Base-by-base conservation (phyloP, 1,140 invertebrate species). In the Philotrypesis tridentata region DNA sequence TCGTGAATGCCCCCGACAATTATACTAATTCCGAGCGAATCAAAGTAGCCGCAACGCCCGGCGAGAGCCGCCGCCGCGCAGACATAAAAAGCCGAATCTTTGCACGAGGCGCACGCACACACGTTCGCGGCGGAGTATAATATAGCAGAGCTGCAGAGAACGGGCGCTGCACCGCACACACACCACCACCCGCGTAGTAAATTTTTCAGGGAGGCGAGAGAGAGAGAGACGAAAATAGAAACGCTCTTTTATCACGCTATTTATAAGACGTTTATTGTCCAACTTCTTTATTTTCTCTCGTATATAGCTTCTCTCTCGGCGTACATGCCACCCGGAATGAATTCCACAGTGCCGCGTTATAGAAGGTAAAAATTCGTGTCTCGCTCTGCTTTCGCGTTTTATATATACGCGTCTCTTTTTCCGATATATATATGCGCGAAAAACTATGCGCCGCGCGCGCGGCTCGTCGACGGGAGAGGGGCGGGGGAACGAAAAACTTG, bases 1-100 rank as follows among this genome's bases (percentile, higher is more conserved):
- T 43, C 76, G 21, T 40, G 65, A 78, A 68, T 78, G 48, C 43
- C 70, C 9, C 1, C n/a, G 67, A 72, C 78, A 73, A 80, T 80
- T 80, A 80, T 43, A 72, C 70, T 73, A 73, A 80, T 80, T 73
- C 70, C 33, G 31, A 72, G 55, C 55, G 70, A 72, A 80, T 73
- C 68, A 72, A 71, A 37, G 48, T 79, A 71, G 25, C 48, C 48
- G 48, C 48, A 55, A 55, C 48, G 21, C 48, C 6, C 48, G 14
- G 14, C 7, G 48, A 2, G 4, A 60, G 70, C 12, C 31, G 23
- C 63, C 2, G 2, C 12, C 55, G 55, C 55, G 14, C 61, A 27
- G 2, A 65, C 8, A 65, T 8, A 61, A 61, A 61, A 21, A 68
- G 33, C 68, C 8, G 14, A 31, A 70, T 70, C 29, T n/a, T 29